These are phyloP conservation scores for Poecilia gillii DNA, from an alignment of 2,797 vertebrate species.

Conservation along the genomic window DNA sequence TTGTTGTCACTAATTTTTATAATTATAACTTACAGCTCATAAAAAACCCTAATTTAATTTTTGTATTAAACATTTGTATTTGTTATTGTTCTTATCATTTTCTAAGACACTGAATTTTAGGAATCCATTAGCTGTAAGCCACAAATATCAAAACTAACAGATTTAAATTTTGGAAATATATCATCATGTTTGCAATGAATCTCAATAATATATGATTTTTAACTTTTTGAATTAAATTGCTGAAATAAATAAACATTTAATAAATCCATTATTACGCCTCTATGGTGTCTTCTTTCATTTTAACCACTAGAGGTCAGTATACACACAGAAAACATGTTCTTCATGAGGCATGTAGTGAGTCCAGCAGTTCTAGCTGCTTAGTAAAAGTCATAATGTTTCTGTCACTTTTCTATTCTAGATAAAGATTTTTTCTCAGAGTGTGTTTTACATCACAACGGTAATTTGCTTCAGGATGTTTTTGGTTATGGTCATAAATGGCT, in stretches of 20 bases:
- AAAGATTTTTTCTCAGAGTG: conserved; percentile 87
- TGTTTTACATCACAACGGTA: conserved; percentile 85
- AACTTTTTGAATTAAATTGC: background rate
- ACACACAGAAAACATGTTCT: conserved; percentile 20
- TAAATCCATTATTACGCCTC: background rate
- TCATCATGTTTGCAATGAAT: background rate
- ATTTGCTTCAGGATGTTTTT: conserved; percentile 55
- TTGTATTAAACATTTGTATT: background rate
- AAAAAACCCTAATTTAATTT: background rate
- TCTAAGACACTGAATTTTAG: background rate
- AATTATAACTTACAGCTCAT: background rate
- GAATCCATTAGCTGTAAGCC: background rate
- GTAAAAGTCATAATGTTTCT: background rate
- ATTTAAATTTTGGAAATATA: background rate
- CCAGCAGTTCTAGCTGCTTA: too few species aligned
- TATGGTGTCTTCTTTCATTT: background rate
- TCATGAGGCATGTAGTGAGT: background rate
- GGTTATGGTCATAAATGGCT: conserved; percentile 83
- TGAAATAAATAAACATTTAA: background rate
- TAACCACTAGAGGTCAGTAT: conserved; percentile 55
- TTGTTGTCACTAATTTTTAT: too few species aligned
- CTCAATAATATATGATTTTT: background rate
- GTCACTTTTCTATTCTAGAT: conserved; percentile 60
- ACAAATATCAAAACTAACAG: background rate
- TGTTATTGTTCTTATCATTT: background rate